Evolutionary conservation across 2,797 vertebrate species (phyloP).

Genomic region (Picus viridis): DNA sequence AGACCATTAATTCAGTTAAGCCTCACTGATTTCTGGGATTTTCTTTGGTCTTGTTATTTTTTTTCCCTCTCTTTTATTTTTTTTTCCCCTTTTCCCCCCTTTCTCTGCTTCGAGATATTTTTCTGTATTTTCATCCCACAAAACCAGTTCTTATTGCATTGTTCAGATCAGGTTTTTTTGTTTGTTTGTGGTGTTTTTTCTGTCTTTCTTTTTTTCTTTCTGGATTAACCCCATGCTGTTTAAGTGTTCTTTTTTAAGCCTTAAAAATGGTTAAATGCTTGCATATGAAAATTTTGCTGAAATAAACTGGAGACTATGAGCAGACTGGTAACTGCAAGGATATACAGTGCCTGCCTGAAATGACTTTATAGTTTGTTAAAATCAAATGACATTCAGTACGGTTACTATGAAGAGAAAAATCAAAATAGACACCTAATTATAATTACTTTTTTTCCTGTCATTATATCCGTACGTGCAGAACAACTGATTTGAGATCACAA

Average conservation of each 20-base stretch:
- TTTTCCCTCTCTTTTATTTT: not conserved
- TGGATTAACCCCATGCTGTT: not conserved
- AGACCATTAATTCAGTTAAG: not conserved
- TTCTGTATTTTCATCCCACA: not conserved
- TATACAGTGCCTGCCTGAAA: conserved; percentile 53
- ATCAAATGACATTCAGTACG: conserved; percentile 82
- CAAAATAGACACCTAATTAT: conserved; percentile 83
- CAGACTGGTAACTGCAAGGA: not conserved
- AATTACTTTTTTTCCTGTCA: conserved; percentile 78
- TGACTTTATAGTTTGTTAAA: conserved; percentile 78
- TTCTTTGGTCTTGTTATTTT: not conserved
- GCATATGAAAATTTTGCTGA: conserved; percentile 30
- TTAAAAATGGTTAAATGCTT: conserved; percentile 49
- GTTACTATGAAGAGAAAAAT: conserved; percentile 80
- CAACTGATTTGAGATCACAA: conserved; percentile 77
- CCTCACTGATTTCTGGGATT: not conserved
- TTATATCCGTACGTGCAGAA: conserved; percentile 78
- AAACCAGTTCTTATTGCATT: conserved; percentile 2
- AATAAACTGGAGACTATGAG: conserved; percentile 36
- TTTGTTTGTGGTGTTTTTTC: not conserved
- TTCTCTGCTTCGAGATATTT: not conserved
- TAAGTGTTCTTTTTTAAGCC: not conserved
- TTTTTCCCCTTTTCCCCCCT: not conserved
- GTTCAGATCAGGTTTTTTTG: not conserved
- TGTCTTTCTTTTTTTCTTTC: not conserved